Evolutionary conservation across 2,113 vertebrate species (phyloP).

Genomic region (Silurus asotus): DNA sequence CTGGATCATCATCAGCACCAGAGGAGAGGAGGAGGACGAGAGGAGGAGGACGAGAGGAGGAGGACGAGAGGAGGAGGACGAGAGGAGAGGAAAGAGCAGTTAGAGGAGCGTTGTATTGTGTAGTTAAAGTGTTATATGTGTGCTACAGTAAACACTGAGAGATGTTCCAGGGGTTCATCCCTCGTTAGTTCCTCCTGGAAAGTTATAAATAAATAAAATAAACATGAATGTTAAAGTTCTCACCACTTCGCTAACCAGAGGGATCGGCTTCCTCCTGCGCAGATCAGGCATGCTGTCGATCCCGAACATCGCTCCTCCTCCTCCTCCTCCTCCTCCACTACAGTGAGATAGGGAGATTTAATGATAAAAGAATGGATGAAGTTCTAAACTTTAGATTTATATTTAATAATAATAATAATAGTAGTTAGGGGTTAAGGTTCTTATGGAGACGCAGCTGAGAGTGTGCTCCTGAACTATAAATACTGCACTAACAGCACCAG

Average conservation of each 20-base stretch:
- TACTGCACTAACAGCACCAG: no score
- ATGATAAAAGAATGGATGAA: no score
- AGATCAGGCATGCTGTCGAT: conserved; percentile 97
- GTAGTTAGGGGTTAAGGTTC: no score
- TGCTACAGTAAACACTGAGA: no score
- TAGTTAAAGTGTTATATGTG: no score
- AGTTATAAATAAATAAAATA: conserved; percentile 77
- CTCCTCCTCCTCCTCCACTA: conserved; percentile 73
- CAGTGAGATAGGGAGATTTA: conserved; percentile 22
- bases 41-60: background rate
- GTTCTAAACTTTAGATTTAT: no score
- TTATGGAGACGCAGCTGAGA: no score
- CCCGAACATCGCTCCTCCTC: conserved; percentile 77
- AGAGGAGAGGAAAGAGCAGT: background rate
- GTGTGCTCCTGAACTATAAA: no score
- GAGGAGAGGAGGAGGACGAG: background rate
- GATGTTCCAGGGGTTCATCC: background rate
- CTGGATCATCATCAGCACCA: background rate
- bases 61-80: background rate
- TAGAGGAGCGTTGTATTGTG: background rate
- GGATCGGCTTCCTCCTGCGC: conserved; percentile 87
- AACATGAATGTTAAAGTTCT: conserved; percentile 59
- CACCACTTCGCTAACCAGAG: conserved; percentile 95
- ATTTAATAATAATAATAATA: no score
- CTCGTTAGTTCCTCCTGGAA: conserved; percentile 52